A percentile compares a stretch with the other conserved stretches of the same genome.
phyloP scores from a whole-genome alignment of 2,113 vertebrate species.

The Lethenteron reissneri region DNA sequence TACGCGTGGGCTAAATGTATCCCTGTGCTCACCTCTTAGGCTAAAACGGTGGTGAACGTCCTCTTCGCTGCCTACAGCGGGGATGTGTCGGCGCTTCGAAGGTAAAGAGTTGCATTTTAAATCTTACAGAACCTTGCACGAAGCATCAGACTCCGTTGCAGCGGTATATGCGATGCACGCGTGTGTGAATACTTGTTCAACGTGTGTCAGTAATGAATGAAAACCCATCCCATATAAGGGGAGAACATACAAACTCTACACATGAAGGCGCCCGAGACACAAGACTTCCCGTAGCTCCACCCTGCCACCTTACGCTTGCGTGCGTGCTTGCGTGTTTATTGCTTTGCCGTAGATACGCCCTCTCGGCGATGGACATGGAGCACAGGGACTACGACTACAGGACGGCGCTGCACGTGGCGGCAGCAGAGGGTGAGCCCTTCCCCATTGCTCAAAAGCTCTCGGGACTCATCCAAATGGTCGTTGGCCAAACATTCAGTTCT shows the following conservation, averaged over 20 bases:
- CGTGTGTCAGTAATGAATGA: too few species aligned
- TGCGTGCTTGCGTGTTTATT: too few species aligned
- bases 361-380: conserved; percentile 50
- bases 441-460: not conserved
- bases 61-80: conserved; percentile 57
- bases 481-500: not conserved
- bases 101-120: conserved; percentile 20
- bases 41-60: conserved; percentile 48
- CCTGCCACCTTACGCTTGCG: too few species aligned
- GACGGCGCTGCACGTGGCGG: conserved; percentile 45
- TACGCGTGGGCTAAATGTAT: too few species aligned
- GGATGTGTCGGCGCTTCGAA: conserved; percentile 50
- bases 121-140: not conserved
- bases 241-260: too few species aligned
- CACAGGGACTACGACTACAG: conserved; percentile 50
- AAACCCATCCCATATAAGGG: too few species aligned
- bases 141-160: not conserved
- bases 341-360: conserved; percentile 31
- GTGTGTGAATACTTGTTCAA: too few species aligned
- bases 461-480: not conserved
- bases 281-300: too few species aligned
- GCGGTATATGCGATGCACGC: too few species aligned
- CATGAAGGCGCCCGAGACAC: too few species aligned
- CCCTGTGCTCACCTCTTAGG: conserved; percentile 21
- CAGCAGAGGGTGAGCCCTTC: conserved; percentile 36